Evolutionary conservation across 2,113 vertebrate species (phyloP), one percentile per base, ranked within the genome.

Genomic region (Nycticebus coucang): DNA sequence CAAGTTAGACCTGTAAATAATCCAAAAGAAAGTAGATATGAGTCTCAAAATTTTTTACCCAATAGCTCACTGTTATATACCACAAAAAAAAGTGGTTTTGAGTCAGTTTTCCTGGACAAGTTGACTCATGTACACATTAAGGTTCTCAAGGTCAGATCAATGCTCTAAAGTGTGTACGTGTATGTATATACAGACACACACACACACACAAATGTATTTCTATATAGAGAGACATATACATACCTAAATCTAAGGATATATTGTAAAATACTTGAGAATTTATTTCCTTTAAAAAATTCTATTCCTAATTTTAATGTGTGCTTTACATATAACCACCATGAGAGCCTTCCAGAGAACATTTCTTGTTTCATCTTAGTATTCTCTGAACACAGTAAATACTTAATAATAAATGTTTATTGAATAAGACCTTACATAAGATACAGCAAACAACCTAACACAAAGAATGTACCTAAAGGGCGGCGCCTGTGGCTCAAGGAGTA

Each of bases 391-490:
- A 83, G 11, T 66, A 78, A 5, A 7, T 62, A 79, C 59, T 83
- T 89, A 89, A 91, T 79, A 77, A 91, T 69, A 92, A 69, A 90
- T 83, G 17, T 66, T 66, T 94, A 35, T n/a, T 95, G 80, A 93
- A 19, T 93, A 94, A 86, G 69, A 91, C 57, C 45, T 90, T 92
- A 19, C 26, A 91, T 85, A 93, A 93, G 26, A 79, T 77, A 59
- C 4, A n/a, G 24, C 26, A 91, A 91, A 95, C 28, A 88, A 28
- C 6, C 41, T 91, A 90, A 80, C 10, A 84, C 18, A 92, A 37
- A 92, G 64, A 95, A 84, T 69, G 18, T 14, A 81, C 19, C 77
- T 95, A 60, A 59, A 95, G 41, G 41, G 41, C 41, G 41, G 41
- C 41, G 41, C 41, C 41, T 41, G 41, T 41, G 41, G 41, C 41